Base-by-base conservation (phyloP, 53 echinoderm and acorn worm species). In the Luidia sarsii region DNA sequence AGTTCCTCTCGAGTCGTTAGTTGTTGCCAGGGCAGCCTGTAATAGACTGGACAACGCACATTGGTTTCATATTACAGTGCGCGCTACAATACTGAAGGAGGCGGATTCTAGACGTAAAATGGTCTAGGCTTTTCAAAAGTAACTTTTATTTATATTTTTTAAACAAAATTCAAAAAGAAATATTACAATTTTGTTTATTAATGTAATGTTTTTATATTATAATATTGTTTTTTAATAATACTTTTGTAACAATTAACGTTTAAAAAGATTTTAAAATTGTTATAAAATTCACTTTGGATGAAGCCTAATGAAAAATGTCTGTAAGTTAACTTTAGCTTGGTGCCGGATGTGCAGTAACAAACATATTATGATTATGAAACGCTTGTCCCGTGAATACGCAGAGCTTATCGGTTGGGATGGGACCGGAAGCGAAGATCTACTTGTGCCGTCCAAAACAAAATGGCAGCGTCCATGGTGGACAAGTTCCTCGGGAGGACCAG, bases 391-490 rank as follows among this genome's bases (percentile, higher is more conserved):
- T 52, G 54, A 10, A 48, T 41, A 41, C 41, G 41, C 11, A 41
- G 11, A 11, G 41, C 41, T 41, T n/a, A n/a, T n/a, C n/a, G n/a
- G n/a, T n/a, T n/a, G n/a, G n/a, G n/a, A n/a, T 41, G 11, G 6
- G 11, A 11, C 41, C 41, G 41, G 41, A 41, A 41, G 41, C 41
- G 11, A 41, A 11, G 6, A 6, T 11, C 11, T 41, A 41, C 41
- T 41, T 41, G 11, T 11, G 4, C 15, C 13, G 8, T 48, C 18
- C 23, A 9, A n/a, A 69, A 10, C 31, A 70, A 87, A 33, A 91
- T 91, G 91, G 74, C 91, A 23, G 64, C 90, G 49, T 57, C 89
- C 89, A 70, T 64, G 30, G 68, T 63, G 8, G 66, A 81, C 65
- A 66, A 51, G 38, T 72, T 37, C 27, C 37, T 72, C 15, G 19